Evolutionary conservation across 2,888 invertebrate species (phyloP), one percentile per base, ranked within the genome.

Genomic region (Masnerella sp.): DNA sequence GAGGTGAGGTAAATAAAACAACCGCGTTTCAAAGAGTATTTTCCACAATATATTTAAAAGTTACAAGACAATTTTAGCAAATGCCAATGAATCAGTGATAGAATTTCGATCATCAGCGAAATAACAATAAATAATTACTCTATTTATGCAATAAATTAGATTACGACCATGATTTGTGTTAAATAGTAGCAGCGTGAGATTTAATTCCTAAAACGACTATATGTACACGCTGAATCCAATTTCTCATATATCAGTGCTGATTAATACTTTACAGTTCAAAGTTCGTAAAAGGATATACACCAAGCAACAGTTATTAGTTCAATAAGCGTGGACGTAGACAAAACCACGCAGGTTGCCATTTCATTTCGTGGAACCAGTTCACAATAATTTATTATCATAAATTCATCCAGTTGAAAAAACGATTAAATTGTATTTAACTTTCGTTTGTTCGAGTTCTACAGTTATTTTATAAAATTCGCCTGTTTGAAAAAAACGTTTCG

Each of bases 61-160:
- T 61, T 64, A 52, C 64, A 52, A 62, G 64, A 58, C 58, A 64
- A 45, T 58, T 51, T 64, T 45, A 65, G 69, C 65, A 51, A 69
- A 70, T 65, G 65, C 61, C 52, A 74, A 69, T 73, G 20, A n/a
- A 11, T 34, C 12, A 11, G 28, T 28, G 7, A n/a, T 28, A 9
- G 28, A 9, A 1, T 7, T 4, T 32, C 32, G 34, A n/a, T 68
- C 36, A 17, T 43, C 59, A 64, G 73, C 52, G 18, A 32, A 22
- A 58, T 64, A 75, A 71, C 71, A 71, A 71, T 71, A 71, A 71
- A 75, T 71, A 67, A 58, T 68, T 56, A 43, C 34, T 49, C 17
- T 65, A 70, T 42, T 7, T 65, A 47, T 40, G 58, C 54, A 65
- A 54, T 74, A 74, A 74, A 74, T 74, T 74, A 68, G 11, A 9